A percentile compares a stretch with the other conserved stretches of the same genome.
Evolutionary conservation across 1,140 invertebrate species (phyloP).

Genomic region (Potamilus streckersoni): DNA sequence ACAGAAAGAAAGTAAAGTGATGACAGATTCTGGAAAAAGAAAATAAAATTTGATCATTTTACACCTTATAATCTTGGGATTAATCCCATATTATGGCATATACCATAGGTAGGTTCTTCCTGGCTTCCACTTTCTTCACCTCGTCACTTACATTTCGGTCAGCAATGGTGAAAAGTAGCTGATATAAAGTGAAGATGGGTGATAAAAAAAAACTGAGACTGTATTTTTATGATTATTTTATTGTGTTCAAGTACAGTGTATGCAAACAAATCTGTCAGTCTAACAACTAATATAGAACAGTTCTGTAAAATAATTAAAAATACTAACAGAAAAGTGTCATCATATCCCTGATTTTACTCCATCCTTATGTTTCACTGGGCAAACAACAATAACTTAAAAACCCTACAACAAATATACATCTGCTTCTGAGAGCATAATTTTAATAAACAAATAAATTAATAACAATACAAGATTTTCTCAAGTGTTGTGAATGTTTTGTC

Average conservation of each 20-base stretch:
- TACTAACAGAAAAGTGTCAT: slow-evolving; percentile 4
- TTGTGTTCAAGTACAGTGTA: slow-evolving; percentile 28
- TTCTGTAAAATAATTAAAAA: slow-evolving; percentile 3
- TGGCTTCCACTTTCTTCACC: too few species aligned
- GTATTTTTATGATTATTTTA: too few species aligned
- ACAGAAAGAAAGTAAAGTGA: too few species aligned
- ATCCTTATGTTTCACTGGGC: background rate
- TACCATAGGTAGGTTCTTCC: too few species aligned
- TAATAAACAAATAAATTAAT: slow-evolving; percentile 6
- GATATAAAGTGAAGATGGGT: too few species aligned
- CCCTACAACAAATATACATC: background rate
- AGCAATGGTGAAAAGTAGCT: too few species aligned
- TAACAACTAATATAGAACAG: background rate
- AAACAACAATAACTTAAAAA: slow-evolving; percentile 8
- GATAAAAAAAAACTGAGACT: too few species aligned
- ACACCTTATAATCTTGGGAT: too few species aligned
- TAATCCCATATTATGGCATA: too few species aligned
- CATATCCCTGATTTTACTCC: slow-evolving; percentile 2
- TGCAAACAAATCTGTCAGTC: background rate
- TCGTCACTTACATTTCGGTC: too few species aligned
- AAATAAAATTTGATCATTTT: too few species aligned
- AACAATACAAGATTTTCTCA: slow-evolving; percentile 19
- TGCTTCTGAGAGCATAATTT: background rate
- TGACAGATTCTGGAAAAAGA: too few species aligned
- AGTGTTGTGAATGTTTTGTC: slow-evolving; percentile 22